Percentiles rank a stretch among this genome's conserved stretches.
Conservation (phyloP, 2,113 vertebrate genomes). For the Pseudonaja textilis region DNA sequence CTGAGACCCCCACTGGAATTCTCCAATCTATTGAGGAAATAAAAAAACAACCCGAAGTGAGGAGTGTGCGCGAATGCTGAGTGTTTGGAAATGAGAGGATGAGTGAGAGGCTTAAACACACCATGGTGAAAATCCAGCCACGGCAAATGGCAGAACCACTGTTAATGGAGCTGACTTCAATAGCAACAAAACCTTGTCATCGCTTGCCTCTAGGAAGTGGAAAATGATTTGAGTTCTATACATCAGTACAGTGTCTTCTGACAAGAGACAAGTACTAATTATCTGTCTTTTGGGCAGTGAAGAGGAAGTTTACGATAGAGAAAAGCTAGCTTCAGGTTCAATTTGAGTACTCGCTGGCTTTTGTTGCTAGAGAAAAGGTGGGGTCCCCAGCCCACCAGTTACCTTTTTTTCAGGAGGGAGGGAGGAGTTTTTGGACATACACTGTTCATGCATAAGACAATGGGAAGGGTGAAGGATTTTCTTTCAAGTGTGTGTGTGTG, state of each 20-base stretch:
- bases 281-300: constrained; percentile 59
- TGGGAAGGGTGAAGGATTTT: constrained; percentile 67
- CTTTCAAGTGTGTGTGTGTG: constrained; percentile 72
- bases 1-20: constrained; percentile 89
- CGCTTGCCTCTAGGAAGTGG: constrained; percentile 64
- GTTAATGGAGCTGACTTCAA: constrained; percentile 64
- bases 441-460: constrained; percentile 50
- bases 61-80: constrained; percentile 87
- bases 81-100: constrained; percentile 89
- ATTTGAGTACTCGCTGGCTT: constrained; percentile 66
- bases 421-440: constrained; percentile 33
- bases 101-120: constrained; percentile 91
- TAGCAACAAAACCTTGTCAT: constrained; percentile 55
- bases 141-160: constrained; percentile 71
- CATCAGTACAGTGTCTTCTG: constrained; percentile 55
- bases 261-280: constrained; percentile 63
- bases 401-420: constrained; percentile 39
- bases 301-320: constrained; percentile 53
- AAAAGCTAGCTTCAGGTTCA: constrained; percentile 64
- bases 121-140: constrained; percentile 84
- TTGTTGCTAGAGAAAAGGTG: constrained; percentile 70
- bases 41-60: constrained; percentile 76
- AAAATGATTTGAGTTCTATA: constrained; percentile 46
- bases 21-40: constrained; percentile 85
- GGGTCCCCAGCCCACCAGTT: constrained; percentile 59